A percentile compares a stretch with the other conserved stretches of the same genome.
Conservation (phyloP, 2,797 vertebrate genomes). For the Kryptolebias ocellatus region DNA sequence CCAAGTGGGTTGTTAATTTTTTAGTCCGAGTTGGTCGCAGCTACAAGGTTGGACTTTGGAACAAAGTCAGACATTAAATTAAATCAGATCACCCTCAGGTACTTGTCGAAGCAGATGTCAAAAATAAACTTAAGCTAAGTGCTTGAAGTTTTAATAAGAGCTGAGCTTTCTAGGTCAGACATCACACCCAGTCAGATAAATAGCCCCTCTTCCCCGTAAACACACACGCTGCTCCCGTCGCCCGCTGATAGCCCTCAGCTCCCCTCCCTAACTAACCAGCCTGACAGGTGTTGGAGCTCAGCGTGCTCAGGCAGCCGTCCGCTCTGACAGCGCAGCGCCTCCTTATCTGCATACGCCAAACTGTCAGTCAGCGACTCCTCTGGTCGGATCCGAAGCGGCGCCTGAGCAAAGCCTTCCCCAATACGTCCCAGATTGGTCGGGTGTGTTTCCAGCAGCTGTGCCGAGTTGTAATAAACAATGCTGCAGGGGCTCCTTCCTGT, state of each 20-base stretch:
- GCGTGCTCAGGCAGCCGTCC: constrained; percentile 59
- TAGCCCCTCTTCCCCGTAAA: constrained; percentile 37
- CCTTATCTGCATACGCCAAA: constrained; percentile 58
- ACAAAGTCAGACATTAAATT: constrained; percentile 30
- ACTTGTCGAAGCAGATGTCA: constrained; percentile 43
- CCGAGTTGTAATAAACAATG: constrained; percentile 34
- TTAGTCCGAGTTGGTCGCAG: not conserved
- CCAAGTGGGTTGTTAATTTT: constrained; percentile 9
- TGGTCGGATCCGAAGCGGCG: constrained; percentile 28
- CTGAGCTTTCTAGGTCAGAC: constrained; percentile 61
- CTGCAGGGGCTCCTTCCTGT: constrained; percentile 25
- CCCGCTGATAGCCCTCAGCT: constrained; percentile 40
- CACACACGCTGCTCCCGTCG: not conserved
- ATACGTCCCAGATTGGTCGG: constrained; percentile 14
- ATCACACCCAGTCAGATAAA: constrained; percentile 27
- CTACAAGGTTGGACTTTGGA: constrained; percentile 5
- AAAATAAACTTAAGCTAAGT: constrained; percentile 42
- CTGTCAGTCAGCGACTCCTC: constrained; percentile 49
- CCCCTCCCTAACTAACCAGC: constrained; percentile 17
- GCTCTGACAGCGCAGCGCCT: constrained; percentile 56
- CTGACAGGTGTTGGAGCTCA: constrained; percentile 64
- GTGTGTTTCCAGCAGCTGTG: constrained; percentile 18
- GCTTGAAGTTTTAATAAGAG: constrained; percentile 53
- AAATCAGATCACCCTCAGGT: constrained; percentile 36
- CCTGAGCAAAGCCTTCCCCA: constrained; percentile 21